A percentile compares a stretch with the other conserved stretches of the same genome.
Conservation (phyloP, 2,797 vertebrate genomes). For the Streptopelia turtur region DNA sequence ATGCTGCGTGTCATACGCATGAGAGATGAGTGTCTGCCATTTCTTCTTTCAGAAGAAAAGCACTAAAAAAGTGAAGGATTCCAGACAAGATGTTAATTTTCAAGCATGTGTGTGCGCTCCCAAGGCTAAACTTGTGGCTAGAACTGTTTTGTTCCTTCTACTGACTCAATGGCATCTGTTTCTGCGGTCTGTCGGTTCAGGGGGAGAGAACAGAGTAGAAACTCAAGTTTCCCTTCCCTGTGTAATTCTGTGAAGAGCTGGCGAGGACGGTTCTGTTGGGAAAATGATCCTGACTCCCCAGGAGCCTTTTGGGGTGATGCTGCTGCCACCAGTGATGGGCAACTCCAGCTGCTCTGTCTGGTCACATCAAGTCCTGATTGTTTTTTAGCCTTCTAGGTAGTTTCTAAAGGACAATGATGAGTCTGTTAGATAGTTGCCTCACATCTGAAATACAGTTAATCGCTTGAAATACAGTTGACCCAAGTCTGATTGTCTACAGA, state of each 20-base stretch:
- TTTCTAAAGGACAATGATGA: neutral
- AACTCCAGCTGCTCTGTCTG: neutral
- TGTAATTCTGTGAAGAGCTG: neutral
- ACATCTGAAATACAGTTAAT: neutral
- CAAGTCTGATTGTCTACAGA: neutral
- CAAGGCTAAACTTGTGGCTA: neutral
- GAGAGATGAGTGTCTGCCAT: neutral
- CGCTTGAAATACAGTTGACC: neutral
- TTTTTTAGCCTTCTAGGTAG: neutral
- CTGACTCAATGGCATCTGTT: conserved; percentile 53
- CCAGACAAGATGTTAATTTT: neutral
- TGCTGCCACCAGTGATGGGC: neutral
- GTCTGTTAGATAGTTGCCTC: neutral
- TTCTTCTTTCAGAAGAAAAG: neutral
- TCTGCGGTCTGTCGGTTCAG: neutral
- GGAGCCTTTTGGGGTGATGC: neutral
- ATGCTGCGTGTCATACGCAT: neutral
- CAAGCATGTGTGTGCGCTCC: neutral
- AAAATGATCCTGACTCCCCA: neutral
- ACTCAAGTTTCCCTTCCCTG: neutral
- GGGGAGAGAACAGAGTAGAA: neutral
- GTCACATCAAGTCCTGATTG: neutral
- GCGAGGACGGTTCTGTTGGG: fast-evolving
- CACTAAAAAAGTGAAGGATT: neutral
- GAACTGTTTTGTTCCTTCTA: neutral